phyloP scores from a whole-genome alignment of 35 echinoderm and acorn worm species.

The Chiridota heheva region DNA sequence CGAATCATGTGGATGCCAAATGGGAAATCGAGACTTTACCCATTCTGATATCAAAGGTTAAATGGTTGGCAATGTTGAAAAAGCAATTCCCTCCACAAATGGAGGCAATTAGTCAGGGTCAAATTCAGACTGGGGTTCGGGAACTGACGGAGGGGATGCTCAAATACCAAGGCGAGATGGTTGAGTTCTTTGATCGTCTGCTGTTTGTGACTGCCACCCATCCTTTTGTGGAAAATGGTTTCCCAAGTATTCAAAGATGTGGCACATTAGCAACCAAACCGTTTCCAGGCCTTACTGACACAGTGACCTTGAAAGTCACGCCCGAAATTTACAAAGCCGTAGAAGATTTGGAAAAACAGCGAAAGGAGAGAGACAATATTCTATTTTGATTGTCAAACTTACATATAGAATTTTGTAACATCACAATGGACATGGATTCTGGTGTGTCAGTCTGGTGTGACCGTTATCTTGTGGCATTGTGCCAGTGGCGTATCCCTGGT shows the following conservation, averaged over 20 bases:
- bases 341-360: slow-evolving; percentile 37
- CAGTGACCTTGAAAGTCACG: slow-evolving; percentile 77
- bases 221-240: slow-evolving; percentile 71
- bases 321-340: slow-evolving; percentile 82
- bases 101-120: slow-evolving; percentile 71
- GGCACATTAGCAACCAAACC: slow-evolving; percentile 66
- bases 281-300: slow-evolving; percentile 74
- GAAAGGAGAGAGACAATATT: slow-evolving; percentile 49
- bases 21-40: slow-evolving; percentile 92
- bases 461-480: no score
- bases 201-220: slow-evolving; percentile 85
- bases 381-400: no score
- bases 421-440: no score
- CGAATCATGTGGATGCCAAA: slow-evolving; percentile 76
- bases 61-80: slow-evolving; percentile 94
- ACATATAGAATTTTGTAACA: no score
- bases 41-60: slow-evolving; percentile 93
- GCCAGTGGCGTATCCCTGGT: no score
- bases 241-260: slow-evolving; percentile 87
- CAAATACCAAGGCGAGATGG: slow-evolving; percentile 92
- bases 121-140: slow-evolving; percentile 73
- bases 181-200: slow-evolving; percentile 94
- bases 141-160: slow-evolving; percentile 98
- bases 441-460: no score
- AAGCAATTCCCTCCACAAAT: slow-evolving; percentile 93